phyloP scores from a whole-genome alignment of 2,797 vertebrate species.

The Rhinatrema bivittatum region DNA sequence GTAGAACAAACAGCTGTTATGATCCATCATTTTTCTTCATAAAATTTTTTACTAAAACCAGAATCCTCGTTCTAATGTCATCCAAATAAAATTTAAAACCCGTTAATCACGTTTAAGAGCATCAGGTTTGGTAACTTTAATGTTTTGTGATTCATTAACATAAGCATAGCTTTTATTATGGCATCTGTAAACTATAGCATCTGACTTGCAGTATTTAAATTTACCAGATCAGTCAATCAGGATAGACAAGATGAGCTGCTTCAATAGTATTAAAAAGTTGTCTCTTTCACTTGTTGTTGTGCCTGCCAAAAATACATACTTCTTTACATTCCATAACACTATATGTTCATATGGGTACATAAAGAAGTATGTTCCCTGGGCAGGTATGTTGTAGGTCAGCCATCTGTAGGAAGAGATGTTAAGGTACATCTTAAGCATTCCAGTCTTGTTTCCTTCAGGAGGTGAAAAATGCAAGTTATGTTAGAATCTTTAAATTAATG shows the following conservation, averaged over 20 bases:
- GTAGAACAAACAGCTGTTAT: no score
- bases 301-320: constrained; percentile 99
- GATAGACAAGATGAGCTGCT: no score
- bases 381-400: constrained; percentile 56
- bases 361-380: constrained; percentile 99
- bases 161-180: constrained; percentile 24
- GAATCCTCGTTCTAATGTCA: no score
- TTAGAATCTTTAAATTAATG: constrained; percentile 16
- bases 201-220: constrained; percentile 33
- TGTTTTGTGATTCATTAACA: constrained; percentile 22
- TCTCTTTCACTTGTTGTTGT: constrained; percentile 54
- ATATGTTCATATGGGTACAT: constrained; percentile 99
- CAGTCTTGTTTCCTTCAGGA: constrained; percentile 6
- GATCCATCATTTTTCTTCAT: no score
- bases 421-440: constrained; percentile 25
- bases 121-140: constrained; percentile 4
- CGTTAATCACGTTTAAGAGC: no score
- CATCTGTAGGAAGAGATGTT: constrained; percentile 29
- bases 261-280: no score
- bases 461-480: constrained; percentile 14
- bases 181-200: constrained; percentile 18
- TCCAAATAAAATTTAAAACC: not conserved
- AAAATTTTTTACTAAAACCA: no score
- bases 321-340: constrained; percentile 99
- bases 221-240: constrained; percentile 35